Evolutionary conservation across 2,888 invertebrate genomes (phyloP).

Genomic region (Abrostola triplasia): DNA sequence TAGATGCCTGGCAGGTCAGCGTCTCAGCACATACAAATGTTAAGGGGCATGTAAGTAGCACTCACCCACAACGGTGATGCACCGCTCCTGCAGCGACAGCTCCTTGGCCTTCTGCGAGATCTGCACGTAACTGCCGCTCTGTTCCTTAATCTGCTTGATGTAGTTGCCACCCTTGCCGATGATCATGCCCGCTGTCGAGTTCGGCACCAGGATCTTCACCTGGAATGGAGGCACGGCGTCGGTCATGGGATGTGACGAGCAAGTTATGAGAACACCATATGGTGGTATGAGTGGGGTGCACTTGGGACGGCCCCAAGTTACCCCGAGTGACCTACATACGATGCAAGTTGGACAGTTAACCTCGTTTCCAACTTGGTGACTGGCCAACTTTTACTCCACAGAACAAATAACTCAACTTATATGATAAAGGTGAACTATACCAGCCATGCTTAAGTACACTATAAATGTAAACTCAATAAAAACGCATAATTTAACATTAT

Average conservation of each 20-base stretch:
- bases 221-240: slow-evolving; percentile 60
- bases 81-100: slow-evolving; percentile 96
- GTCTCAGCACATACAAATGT: too few species aligned
- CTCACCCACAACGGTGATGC: slow-evolving; percentile 97
- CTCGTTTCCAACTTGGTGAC: slow-evolving; percentile 3
- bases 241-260: slow-evolving; percentile 51
- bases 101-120: slow-evolving; percentile 99
- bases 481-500: not conserved
- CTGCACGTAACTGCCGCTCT: slow-evolving; percentile 98
- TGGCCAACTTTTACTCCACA: not conserved
- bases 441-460: not conserved
- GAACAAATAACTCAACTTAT: not conserved
- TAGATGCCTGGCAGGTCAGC: too few species aligned
- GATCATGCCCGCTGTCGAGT: slow-evolving; percentile 99
- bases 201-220: slow-evolving; percentile 98
- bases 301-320: not conserved
- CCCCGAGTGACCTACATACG: not conserved
- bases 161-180: slow-evolving; percentile 98
- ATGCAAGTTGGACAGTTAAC: not conserved
- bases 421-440: not conserved
- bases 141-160: slow-evolving; percentile 98
- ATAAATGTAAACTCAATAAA: not conserved
- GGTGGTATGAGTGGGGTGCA: not conserved
- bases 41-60: slow-evolving; percentile 4
- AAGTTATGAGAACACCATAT: slow-evolving; percentile 18